These are phyloP conservation scores for Platysternon megacephalum DNA, from an alignment of 2,113 vertebrate species.

Conservation along the genomic window DNA sequence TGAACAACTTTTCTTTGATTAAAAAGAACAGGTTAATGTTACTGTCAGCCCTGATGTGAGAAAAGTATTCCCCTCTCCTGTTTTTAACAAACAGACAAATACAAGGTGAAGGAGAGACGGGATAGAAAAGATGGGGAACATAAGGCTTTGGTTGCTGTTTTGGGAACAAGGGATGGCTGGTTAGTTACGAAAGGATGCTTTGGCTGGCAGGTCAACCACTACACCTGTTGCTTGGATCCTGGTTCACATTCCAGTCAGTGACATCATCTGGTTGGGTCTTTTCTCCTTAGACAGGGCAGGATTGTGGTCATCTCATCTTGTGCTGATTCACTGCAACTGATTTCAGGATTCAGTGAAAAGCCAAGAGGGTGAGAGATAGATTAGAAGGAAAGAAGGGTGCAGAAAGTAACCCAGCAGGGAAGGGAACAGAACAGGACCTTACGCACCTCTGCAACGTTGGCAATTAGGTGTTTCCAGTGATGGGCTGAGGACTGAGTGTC, in stretches of 20 bases:
- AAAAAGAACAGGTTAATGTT: background rate
- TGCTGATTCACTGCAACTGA: background rate
- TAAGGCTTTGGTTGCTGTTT: background rate
- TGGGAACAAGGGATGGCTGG: background rate
- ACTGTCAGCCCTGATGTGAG: background rate
- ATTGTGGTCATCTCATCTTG: background rate
- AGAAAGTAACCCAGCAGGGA: background rate
- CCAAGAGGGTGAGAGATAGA: background rate
- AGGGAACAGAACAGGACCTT: background rate
- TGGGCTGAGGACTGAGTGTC: background rate
- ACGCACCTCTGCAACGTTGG: background rate
- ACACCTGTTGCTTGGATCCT: background rate
- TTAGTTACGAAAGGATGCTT: background rate
- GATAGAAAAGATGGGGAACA: background rate
- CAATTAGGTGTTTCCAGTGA: background rate
- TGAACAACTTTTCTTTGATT: background rate
- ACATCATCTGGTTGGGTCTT: background rate
- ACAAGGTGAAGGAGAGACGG: background rate
- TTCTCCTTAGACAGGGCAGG: background rate
- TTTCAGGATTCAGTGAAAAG: background rate
- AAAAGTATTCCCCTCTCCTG: background rate
- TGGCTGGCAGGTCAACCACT: background rate
- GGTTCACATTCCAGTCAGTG: background rate
- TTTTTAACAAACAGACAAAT: background rate
- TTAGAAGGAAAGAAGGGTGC: background rate